A percentile compares a stretch with the other conserved stretches of the same genome.
Conservation (phyloP, 2,113 vertebrate genomes). For the Bubo bubo region DNA sequence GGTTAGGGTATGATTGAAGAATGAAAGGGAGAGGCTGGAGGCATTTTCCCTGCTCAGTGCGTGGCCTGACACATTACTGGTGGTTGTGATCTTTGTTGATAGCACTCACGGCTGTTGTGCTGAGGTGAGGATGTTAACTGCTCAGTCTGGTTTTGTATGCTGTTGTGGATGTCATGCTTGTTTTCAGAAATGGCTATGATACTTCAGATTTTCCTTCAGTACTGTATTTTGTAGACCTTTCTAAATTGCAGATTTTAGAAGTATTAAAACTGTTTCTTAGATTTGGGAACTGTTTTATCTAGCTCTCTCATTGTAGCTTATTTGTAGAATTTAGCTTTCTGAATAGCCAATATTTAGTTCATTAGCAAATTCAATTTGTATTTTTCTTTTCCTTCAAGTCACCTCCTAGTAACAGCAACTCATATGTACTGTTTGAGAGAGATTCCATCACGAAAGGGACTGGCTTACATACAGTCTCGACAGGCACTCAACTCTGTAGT, state of each 20-base stretch:
- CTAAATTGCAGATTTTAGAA: not conserved
- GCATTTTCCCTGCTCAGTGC: not conserved
- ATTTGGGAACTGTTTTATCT: not conserved
- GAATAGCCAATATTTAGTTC: not conserved
- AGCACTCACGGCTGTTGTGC: not conserved
- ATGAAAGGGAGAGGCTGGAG: not conserved
- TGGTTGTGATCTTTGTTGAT: not conserved
- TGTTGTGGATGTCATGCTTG: not conserved
- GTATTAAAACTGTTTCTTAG: not conserved
- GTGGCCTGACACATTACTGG: accelerated
- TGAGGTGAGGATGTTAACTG: not conserved
- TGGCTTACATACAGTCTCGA: slow-evolving; percentile 96
- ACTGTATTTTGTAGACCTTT: not conserved
- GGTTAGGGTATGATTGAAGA: not conserved
- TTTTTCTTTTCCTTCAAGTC: slow-evolving; percentile 74
- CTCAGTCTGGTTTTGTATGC: not conserved
- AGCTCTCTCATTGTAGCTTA: not conserved
- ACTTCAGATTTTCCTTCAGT: not conserved
- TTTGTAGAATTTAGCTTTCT: not conserved
- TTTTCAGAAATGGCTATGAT: not conserved
- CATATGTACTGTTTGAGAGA: slow-evolving; percentile 98
- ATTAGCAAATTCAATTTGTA: not conserved
- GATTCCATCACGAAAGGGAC: slow-evolving; percentile 90
- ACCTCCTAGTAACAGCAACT: slow-evolving; percentile 93
- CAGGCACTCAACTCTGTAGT: slow-evolving; percentile 95